These are phyloP conservation scores for Poecilia picta DNA, from an alignment of 2,797 vertebrate species.

Conservation along the genomic window DNA sequence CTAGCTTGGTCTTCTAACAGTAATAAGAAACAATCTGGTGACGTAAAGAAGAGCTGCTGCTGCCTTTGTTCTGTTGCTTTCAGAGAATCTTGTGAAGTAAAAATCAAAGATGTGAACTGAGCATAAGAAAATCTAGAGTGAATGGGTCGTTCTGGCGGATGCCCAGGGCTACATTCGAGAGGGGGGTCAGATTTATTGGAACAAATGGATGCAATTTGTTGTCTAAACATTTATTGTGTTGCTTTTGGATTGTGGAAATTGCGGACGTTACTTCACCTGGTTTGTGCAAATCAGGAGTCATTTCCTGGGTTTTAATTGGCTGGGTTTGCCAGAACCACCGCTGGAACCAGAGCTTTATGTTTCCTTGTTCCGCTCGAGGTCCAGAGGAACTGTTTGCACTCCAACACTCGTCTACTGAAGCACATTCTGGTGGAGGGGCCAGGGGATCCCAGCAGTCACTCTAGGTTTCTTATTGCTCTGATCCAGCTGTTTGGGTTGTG, in stretches of 20 bases:
- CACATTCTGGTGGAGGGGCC: constrained; percentile 23
- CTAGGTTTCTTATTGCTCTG: constrained; percentile 42
- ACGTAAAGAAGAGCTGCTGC: constrained; percentile 35
- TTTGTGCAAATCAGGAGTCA: not conserved
- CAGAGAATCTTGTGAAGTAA: constrained; percentile 48
- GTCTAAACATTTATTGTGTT: not conserved
- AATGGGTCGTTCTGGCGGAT: constrained; percentile 23
- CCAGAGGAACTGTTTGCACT: constrained; percentile 14
- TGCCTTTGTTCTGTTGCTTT: constrained; percentile 33
- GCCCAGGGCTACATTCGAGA: not conserved
- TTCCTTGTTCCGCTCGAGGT: constrained; percentile 9
- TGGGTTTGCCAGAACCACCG: not conserved
- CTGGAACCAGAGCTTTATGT: constrained; percentile 6
- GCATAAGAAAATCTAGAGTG: constrained; percentile 41
- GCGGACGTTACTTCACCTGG: not conserved
- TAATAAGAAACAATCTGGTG: constrained; percentile 34
- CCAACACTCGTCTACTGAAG: constrained; percentile 30
- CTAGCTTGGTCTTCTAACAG: constrained; percentile 7
- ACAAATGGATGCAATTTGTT: not conserved
- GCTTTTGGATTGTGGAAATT: not conserved
- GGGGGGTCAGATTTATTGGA: not conserved
- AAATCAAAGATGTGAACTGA: constrained; percentile 52
- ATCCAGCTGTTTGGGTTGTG: constrained; percentile 51
- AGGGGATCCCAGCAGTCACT: constrained; percentile 26
- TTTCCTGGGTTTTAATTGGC: not conserved